A percentile compares a stretch with the other conserved stretches of the same genome.
Conservation (phyloP, 1,140 invertebrate genomes). For the Aleiodes sp. region DNA sequence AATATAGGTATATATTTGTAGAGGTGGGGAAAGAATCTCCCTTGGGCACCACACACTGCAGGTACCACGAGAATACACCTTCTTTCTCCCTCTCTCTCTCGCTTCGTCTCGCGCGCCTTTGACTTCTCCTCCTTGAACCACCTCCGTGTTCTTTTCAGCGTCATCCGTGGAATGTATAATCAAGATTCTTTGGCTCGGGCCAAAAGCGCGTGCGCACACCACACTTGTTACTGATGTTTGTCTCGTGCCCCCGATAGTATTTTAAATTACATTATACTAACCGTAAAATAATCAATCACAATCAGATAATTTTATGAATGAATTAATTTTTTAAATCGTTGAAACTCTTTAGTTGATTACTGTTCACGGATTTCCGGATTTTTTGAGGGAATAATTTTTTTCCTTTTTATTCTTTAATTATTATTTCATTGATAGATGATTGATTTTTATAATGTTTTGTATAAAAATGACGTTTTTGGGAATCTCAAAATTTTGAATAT, state of each 20-base stretch:
- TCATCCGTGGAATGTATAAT: conserved; percentile 57
- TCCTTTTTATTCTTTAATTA: too few relatives aligned
- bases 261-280: conserved; percentile 13
- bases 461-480: too few relatives aligned
- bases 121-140: not conserved
- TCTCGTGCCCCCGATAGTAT: conserved; percentile 17
- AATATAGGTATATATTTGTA: not conserved
- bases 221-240: conserved; percentile 14
- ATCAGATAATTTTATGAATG: not conserved
- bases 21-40: not conserved
- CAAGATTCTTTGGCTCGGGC: conserved; percentile 52
- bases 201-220: conserved; percentile 17
- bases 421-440: too few relatives aligned
- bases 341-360: too few relatives aligned
- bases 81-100: too few relatives aligned
- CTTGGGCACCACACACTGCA: conserved; percentile 16
- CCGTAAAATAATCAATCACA: conserved; percentile 2
- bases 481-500: too few relatives aligned
- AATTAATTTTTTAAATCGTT: too few relatives aligned
- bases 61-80: too few relatives aligned
- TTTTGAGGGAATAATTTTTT: too few relatives aligned
- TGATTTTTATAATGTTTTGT: too few relatives aligned
- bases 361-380: too few relatives aligned
- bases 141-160: conserved; percentile 24
- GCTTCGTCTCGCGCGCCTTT: too few relatives aligned